Conservation (phyloP, 2,888 invertebrate species). For the Hypomecis atomaria region DNA sequence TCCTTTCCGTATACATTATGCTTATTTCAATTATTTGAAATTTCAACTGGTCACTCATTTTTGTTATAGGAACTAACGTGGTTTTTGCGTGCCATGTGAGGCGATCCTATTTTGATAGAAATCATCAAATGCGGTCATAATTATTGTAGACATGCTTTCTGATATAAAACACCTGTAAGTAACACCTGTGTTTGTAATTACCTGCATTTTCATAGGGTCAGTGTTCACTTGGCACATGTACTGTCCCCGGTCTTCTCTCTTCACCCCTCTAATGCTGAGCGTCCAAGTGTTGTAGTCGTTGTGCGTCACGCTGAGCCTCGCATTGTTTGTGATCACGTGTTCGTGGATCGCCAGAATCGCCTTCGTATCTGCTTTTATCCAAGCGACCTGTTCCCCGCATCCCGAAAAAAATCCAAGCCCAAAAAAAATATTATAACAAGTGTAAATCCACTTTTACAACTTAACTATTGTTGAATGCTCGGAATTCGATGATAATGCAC, state of each 20-base stretch:
- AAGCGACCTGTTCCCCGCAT: slow-evolving; percentile 89
- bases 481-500: slow-evolving; percentile 1
- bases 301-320: slow-evolving; percentile 94
- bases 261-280: slow-evolving; percentile 93
- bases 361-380: slow-evolving; percentile 97
- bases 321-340: slow-evolving; percentile 97
- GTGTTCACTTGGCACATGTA: slow-evolving; percentile 98
- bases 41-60: no score
- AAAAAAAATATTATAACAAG: slow-evolving; percentile 38
- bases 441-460: slow-evolving; percentile 40
- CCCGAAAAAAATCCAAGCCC: slow-evolving; percentile 38
- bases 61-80: no score
- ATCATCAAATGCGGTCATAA: no score
- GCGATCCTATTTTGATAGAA: no score
- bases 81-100: no score
- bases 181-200: slow-evolving; percentile 61
- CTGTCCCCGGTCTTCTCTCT: slow-evolving; percentile 93
- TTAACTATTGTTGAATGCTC: slow-evolving; percentile 34
- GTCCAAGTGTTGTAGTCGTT: slow-evolving; percentile 98
- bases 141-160: no score
- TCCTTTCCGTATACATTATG: no score
- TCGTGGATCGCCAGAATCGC: slow-evolving; percentile 97
- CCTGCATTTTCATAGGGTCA: slow-evolving; percentile 97
- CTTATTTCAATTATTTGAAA: no score
- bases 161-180: no score